Conservation (phyloP, 1,140 invertebrate genomes). For the Drosophila hydei region DNA sequence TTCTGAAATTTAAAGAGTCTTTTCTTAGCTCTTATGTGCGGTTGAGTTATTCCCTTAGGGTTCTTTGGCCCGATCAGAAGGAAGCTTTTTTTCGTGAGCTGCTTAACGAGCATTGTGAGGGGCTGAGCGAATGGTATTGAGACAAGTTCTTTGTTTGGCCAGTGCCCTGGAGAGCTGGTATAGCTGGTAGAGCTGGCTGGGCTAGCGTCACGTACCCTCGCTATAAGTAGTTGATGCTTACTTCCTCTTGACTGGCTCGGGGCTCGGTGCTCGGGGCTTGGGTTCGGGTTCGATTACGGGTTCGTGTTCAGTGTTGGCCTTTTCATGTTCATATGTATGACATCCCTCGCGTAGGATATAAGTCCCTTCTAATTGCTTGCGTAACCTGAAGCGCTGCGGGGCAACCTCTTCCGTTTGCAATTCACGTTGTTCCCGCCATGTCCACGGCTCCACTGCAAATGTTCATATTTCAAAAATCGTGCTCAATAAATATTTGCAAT, state of each 20-base stretch:
- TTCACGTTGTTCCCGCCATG: conserved; percentile 2
- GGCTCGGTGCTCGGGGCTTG: conserved; percentile 4
- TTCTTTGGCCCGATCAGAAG: conserved; percentile 31
- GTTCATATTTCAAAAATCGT: conserved; percentile 80
- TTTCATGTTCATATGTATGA: conserved; percentile 58
- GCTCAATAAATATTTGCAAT: conserved; percentile 78
- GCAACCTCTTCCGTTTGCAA: conserved; percentile 35
- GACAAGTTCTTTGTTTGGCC: conserved; percentile 65
- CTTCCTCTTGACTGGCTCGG: conserved; percentile 65
- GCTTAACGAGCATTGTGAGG: conserved; percentile 18
- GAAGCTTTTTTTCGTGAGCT: conserved; percentile 30
- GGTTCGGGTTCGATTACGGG: conserved; percentile 16
- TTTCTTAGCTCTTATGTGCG: conserved; percentile 33
- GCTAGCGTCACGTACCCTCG: conserved; percentile 23
- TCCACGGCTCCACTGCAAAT: conserved; percentile 42
- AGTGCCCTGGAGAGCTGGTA: conserved; percentile 55
- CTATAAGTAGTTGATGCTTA: conserved; percentile 67
- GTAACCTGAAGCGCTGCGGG: conserved; percentile 66
- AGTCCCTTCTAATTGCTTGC: conserved; percentile 78
- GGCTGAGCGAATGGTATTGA: conserved; percentile 15
- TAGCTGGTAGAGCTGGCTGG: neutral
- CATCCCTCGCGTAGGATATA: conserved; percentile 53
- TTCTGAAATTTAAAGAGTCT: conserved; percentile 30
- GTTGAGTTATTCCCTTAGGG: conserved; percentile 27
- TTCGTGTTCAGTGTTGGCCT: conserved; percentile 54